phyloP scores from a whole-genome alignment of 2,113 vertebrate species.

The Callospermophilus lateralis region DNA sequence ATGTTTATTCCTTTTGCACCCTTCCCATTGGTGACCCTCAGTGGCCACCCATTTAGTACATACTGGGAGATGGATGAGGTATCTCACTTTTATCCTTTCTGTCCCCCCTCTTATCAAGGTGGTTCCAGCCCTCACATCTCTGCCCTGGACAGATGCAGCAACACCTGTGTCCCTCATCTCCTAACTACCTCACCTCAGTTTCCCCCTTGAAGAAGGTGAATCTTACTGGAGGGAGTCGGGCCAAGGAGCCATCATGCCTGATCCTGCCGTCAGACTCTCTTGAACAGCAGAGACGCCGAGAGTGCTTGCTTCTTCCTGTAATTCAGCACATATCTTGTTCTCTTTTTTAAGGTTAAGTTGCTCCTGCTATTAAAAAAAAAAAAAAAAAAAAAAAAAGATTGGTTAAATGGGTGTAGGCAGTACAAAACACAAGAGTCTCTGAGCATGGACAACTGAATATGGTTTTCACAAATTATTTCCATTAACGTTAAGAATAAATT shows the following conservation, averaged over 20 bases:
- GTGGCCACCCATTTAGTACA: too few species aligned
- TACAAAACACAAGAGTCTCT: background rate
- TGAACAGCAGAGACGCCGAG: background rate
- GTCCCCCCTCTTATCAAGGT: accelerated
- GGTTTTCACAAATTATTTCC: slow-evolving; percentile 54
- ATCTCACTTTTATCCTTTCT: background rate
- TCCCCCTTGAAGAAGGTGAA: background rate
- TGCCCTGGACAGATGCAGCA: background rate
- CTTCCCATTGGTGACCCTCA: background rate
- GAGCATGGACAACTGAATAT: slow-evolving; percentile 1
- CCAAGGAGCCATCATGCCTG: background rate
- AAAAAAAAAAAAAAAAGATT: slow-evolving; percentile 59
- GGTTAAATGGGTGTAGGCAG: slow-evolving; percentile 24
- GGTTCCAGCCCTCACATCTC: background rate
- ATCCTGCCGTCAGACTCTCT: background rate
- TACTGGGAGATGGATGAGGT: background rate
- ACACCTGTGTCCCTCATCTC: too few species aligned
- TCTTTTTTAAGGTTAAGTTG: slow-evolving; percentile 36
- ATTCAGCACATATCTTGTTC: background rate
- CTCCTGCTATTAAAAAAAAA: background rate
- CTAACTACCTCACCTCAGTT: too few species aligned
- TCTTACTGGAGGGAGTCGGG: background rate
- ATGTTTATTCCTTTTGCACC: background rate
- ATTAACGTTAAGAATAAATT: slow-evolving; percentile 78
- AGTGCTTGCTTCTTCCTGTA: background rate